Percentiles rank a stretch among this genome's conserved stretches.
Evolutionary conservation across 2,113 vertebrate species (phyloP).

Genomic region (Tachuris rubrigastra): DNA sequence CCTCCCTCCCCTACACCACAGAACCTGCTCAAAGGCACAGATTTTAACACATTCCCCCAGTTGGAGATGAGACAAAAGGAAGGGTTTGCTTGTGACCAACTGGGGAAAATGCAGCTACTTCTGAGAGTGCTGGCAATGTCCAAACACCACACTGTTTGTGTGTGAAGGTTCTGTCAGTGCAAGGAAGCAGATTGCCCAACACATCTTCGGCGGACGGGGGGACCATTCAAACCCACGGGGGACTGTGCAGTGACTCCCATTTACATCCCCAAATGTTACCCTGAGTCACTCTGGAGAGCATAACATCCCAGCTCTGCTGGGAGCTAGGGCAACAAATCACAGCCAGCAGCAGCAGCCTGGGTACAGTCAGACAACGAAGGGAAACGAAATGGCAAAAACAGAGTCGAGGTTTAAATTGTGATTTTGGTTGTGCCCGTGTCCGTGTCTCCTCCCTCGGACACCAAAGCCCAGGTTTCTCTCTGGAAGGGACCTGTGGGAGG

Average conservation of each 20-base stretch:
- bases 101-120: not conserved
- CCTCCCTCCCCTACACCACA: rapidly evolving
- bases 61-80: not conserved
- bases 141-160: not conserved
- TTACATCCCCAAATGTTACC: not conserved
- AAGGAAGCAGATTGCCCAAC: not conserved
- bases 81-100: not conserved
- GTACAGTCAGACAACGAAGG: not conserved
- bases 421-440: rapidly evolving
- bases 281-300: not conserved
- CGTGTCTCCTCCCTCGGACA: not conserved
- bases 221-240: not conserved
- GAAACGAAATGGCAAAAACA: not conserved
- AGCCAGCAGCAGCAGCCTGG: not conserved
- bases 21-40: not conserved
- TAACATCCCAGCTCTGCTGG: not conserved
- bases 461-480: no score
- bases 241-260: not conserved
- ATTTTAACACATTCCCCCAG: not conserved
- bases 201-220: not conserved
- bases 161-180: not conserved
- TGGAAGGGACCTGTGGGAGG: no score
- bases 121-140: not conserved
- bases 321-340: not conserved
- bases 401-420: rapidly evolving